Evolutionary conservation across 2,797 vertebrate species (phyloP).

Genomic region (Hemitrygon akajei): DNA sequence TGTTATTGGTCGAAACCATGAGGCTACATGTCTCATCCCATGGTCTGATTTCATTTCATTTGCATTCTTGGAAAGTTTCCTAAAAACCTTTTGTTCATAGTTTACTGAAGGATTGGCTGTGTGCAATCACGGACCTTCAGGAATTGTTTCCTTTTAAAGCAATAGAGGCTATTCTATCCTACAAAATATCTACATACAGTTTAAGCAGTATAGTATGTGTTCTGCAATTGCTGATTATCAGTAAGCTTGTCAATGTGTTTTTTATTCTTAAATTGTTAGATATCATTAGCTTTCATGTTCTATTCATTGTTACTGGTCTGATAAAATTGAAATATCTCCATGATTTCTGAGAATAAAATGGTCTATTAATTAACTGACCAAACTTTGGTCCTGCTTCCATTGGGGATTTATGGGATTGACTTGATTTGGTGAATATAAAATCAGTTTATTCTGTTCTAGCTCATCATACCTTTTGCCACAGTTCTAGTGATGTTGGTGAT

Average conservation of each 20-base stretch:
- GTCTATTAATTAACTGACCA: not conserved
- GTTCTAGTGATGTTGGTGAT: not conserved
- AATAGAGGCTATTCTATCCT: not conserved
- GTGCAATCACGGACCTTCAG: conserved; percentile 3
- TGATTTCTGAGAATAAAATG: not conserved
- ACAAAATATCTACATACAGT: not conserved
- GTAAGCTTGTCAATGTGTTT: not conserved
- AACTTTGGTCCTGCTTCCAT: not conserved
- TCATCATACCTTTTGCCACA: too few species aligned
- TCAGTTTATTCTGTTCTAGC: too few species aligned
- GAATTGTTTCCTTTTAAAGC: not conserved
- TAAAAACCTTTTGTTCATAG: conserved; percentile 24
- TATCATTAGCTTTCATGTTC: not conserved
- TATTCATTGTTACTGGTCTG: not conserved
- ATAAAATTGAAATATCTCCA: not conserved
- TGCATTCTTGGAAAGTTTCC: conserved; percentile 27
- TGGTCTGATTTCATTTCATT: conserved; percentile 34
- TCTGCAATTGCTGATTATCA: not conserved
- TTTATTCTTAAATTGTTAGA: not conserved
- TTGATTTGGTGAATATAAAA: not conserved
- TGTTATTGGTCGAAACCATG: conserved; percentile 21
- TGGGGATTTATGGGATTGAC: not conserved
- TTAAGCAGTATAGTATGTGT: not conserved
- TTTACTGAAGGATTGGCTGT: conserved; percentile 1
- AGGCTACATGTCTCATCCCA: not conserved